Evolutionary conservation across 2,888 invertebrate species (phyloP).

Genomic region (Abrostola triplasia): DNA sequence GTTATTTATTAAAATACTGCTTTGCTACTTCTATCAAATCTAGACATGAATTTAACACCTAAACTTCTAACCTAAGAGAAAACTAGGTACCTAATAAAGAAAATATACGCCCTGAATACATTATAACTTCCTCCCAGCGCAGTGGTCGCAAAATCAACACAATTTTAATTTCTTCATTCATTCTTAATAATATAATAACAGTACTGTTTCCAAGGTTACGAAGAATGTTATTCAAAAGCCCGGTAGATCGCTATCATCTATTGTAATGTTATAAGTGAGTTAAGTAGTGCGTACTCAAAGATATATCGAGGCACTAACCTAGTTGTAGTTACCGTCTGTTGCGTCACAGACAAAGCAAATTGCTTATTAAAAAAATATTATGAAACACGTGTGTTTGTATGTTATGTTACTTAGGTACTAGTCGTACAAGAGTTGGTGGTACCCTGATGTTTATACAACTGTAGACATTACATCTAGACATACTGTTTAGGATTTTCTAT

Average conservation of each 20-base stretch:
- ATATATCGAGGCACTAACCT: slow-evolving; percentile 48
- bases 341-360: slow-evolving; percentile 42
- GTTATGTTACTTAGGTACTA: slow-evolving; percentile 23
- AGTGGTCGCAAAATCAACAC: too few relatives aligned
- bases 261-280: slow-evolving; percentile 20
- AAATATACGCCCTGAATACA: too few relatives aligned
- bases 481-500: background rate
- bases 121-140: too few relatives aligned
- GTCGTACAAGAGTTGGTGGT: slow-evolving; percentile 6
- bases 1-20: too few relatives aligned
- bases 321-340: slow-evolving; percentile 28
- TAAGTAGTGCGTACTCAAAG: slow-evolving; percentile 40
- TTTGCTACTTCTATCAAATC: too few relatives aligned
- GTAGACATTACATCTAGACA: background rate
- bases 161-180: background rate
- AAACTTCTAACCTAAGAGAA: too few relatives aligned
- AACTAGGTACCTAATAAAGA: too few relatives aligned
- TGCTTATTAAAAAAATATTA: slow-evolving; percentile 35
- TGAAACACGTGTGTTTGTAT: slow-evolving; percentile 26
- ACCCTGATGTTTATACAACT: background rate
- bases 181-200: background rate
- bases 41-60: too few relatives aligned
- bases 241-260: background rate
- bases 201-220: background rate
- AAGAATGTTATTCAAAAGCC: background rate